phyloP scores from a whole-genome alignment of 2,113 vertebrate genomes.

The Syrmaticus mikado region DNA sequence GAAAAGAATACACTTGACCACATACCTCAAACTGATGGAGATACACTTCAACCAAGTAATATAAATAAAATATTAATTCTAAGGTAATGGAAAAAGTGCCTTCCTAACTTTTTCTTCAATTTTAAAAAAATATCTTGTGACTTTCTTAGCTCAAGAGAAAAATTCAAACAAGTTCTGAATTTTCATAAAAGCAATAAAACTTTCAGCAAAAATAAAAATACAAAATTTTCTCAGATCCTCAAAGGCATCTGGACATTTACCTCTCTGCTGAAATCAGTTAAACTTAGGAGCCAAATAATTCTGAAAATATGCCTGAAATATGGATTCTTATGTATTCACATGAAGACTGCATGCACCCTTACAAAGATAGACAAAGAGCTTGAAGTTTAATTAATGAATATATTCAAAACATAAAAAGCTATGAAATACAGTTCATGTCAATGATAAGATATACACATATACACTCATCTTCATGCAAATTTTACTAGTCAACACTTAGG shows the following conservation, averaged over 20 bases:
- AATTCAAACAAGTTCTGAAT: constrained; percentile 4
- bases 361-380: not conserved
- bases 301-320: not conserved
- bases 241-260: not conserved
- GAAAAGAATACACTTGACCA: constrained; percentile 44
- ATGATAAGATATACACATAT: not conserved
- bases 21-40: constrained; percentile 20
- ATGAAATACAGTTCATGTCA: not conserved
- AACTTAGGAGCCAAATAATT: not conserved
- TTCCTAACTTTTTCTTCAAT: constrained; percentile 24
- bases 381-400: constrained; percentile 1
- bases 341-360: not conserved
- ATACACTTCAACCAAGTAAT: constrained; percentile 26
- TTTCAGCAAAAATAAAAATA: not conserved
- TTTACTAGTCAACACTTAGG: not conserved
- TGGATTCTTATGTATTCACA: not conserved
- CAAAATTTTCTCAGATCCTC: not conserved
- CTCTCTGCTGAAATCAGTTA: not conserved
- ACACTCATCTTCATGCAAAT: not conserved
- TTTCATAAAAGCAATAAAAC: not conserved
- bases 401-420: not conserved
- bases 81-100: constrained; percentile 25
- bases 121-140: not conserved
- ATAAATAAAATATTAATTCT: constrained; percentile 64
- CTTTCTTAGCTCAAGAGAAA: not conserved